Base-by-base conservation (phyloP, 2,888 invertebrate genomes). In the Chelonus formosanus region DNA sequence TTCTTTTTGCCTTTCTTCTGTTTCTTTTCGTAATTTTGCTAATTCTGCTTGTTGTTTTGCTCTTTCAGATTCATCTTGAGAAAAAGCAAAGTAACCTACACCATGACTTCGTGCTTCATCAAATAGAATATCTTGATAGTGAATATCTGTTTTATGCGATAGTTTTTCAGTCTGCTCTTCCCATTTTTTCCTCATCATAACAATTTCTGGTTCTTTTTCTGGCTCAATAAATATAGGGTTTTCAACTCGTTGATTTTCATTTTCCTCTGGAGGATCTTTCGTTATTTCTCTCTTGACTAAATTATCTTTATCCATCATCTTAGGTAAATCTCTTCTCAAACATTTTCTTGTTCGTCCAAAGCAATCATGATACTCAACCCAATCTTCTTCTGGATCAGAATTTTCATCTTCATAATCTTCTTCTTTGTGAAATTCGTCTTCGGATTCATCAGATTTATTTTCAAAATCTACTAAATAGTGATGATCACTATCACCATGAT, bases 31-130 rank as follows among this genome's bases (percentile, higher is more conserved):
- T 36, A 91, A 84, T 71, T 90, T 89, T 58, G 89, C 86, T 63
- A 98, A 85, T 73, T 91, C 91, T 59, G 90, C 90, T 86, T 96
- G 93, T 84, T 98, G 96, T 74, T 90, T 89, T 1, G 87, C 86
- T 73, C 97, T 90, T 76, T 91, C 89, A 3, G 88, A 87, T 74
- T 95, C 95, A 75, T 97, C 93, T 53, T 92, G 92, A 8, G 96
- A 94, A 84, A 98, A 97, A 32, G 91, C 89, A 84, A 92, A 97
- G 85, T 95, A 98, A 4, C 94, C 95, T 20, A 95, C 95, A 78
- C 97, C 98, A 80, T 97, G 97, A 7, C 91, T 89, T 69, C 97
- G 88, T 0, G 96, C 94, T 90, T 98, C 97, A 84, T 95, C 93
- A 84, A 92, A 96, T 65, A 94, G 87, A 60, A 98, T 88, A 86